These are phyloP conservation scores for Hypocryptadius cinnamomeus DNA, from an alignment of 2,113 vertebrate species.

Conservation along the genomic window DNA sequence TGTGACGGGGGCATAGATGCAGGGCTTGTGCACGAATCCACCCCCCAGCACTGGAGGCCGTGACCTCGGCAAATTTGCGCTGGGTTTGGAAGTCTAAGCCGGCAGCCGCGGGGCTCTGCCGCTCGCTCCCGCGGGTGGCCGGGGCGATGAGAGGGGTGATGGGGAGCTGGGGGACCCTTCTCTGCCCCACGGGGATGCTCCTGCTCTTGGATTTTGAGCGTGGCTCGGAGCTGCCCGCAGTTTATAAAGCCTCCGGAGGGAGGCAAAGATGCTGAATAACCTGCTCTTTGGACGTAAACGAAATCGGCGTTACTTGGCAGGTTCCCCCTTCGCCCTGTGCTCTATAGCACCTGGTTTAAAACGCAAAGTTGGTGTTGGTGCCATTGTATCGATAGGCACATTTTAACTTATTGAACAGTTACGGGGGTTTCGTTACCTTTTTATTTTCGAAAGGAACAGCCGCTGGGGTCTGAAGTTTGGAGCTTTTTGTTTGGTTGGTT, in stretches of 20 bases:
- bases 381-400: fast-evolving
- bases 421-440: fast-evolving
- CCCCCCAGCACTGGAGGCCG: fast-evolving
- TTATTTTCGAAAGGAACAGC: neutral
- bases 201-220: fast-evolving
- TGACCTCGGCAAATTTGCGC: too few species aligned
- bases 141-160: too few species aligned
- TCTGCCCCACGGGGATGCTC: fast-evolving
- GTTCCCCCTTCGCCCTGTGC: fast-evolving
- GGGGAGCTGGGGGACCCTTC: too few species aligned
- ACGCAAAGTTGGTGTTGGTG: fast-evolving
- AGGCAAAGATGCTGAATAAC: too few species aligned
- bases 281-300: neutral
- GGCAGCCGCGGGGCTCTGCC: neutral
- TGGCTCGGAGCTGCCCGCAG: neutral
- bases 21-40: neutral
- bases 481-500: neutral
- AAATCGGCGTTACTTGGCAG: fast-evolving
- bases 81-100: fast-evolving
- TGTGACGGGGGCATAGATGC: too few species aligned
- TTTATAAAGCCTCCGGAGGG: neutral
- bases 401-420: neutral
- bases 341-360: fast-evolving
- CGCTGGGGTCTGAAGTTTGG: fast-evolving
- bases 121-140: neutral